Percentiles rank a stretch among this genome's conserved stretches.
phyloP scores from a whole-genome alignment of 2,797 vertebrate species.

The Anableps anableps region DNA sequence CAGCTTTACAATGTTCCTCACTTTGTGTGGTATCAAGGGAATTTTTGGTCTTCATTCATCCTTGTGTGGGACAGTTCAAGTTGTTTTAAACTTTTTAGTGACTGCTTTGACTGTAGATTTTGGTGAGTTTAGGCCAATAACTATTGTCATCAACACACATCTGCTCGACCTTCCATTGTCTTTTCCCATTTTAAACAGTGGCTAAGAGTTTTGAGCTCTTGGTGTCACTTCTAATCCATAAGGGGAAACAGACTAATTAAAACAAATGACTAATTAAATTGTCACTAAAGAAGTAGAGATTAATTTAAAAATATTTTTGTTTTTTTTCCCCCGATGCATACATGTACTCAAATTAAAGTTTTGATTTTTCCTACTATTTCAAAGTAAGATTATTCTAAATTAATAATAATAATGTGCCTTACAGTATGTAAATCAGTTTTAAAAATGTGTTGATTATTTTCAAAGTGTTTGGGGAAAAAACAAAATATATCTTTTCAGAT shows the following conservation, averaged over 20 bases:
- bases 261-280: too few species aligned
- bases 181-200: not conserved
- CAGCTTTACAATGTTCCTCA: not conserved
- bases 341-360: too few species aligned
- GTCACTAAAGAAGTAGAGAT: too few species aligned
- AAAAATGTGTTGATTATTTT: slow-evolving; percentile 7
- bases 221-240: too few species aligned
- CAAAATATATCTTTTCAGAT: slow-evolving; percentile 22
- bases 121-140: too few species aligned
- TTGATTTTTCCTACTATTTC: too few species aligned
- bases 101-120: not conserved
- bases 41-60: not conserved
- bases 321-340: not conserved
- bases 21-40: not conserved
- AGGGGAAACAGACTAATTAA: too few species aligned
- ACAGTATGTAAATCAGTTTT: too few species aligned
- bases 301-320: not conserved
- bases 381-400: too few species aligned
- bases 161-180: not conserved
- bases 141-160: not conserved
- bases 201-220: not conserved
- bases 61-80: not conserved
- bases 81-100: not conserved
- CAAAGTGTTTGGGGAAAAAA: not conserved
- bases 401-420: too few species aligned